Evolutionary conservation across 2,888 invertebrate species (phyloP), one percentile per base, ranked within the genome.

Genomic region (Scaptomyza parva): DNA sequence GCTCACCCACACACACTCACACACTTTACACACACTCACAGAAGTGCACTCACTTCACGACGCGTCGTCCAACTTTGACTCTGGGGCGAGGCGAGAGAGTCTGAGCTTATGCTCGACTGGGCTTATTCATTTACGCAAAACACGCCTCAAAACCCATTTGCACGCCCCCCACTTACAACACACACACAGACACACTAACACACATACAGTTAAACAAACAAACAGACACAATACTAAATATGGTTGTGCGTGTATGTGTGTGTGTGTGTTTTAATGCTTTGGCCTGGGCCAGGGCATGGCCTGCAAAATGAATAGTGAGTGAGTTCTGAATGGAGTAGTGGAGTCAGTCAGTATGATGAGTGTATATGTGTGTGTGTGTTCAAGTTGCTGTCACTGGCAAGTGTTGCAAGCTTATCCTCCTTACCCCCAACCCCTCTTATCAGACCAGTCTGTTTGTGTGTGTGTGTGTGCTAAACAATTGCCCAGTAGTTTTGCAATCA

Each of bases 251-350:
- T 41, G 47, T 18, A 12, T 20, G 33, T 30, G 22, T 40, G 30
- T 51, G 50, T 37, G 17, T 39, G 37, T 11, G 28, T 45, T 53
- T 63, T 44, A 67, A 67, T 66, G 47, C 47, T 48, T 52, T 51
- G 70, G 75, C 47, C 47, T 30, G 70, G 75, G 47, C 54, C n/a
- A n/a, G n/a, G n/a, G n/a, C n/a, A n/a, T 78, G 83, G 68, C 70
- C 81, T 85, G 88, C 83, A 85, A 86, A 86, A 85, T 82, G 81
- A 82, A 82, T 82, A 82, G 83, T 85, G 85, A 68, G 70, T 60
- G 17, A 86, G 82, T 78, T 66, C 68, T 61, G 14, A 86, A 78
- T 78, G 78, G 78, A 63, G 63, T 61, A 7, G 35, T 35, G n/a
- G n/a, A n/a, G n/a, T n/a, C n/a, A n/a, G n/a, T n/a, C n/a, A n/a